Conservation (phyloP, 2,113 vertebrate species). For the Typhlomys cinereus region DNA sequence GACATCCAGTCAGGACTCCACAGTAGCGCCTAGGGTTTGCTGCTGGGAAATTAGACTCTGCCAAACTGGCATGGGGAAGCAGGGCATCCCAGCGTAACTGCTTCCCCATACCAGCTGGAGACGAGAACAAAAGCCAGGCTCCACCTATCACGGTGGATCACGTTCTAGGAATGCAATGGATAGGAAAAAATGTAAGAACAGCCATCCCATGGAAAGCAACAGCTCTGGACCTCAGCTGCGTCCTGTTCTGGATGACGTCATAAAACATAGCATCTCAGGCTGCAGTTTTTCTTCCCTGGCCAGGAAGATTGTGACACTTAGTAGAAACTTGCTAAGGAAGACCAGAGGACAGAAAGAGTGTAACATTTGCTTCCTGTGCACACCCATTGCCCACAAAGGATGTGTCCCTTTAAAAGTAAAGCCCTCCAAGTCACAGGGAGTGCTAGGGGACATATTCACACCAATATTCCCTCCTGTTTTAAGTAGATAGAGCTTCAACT, state of each 20-base stretch:
- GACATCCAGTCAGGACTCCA: background rate
- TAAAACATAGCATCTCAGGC: background rate
- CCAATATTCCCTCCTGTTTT: background rate
- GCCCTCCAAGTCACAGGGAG: background rate
- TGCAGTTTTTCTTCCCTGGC: background rate
- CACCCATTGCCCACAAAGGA: background rate
- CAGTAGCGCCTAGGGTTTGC: background rate
- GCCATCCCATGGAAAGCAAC: constrained; percentile 11
- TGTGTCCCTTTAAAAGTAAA: background rate
- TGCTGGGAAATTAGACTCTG: background rate
- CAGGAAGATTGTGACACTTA: background rate
- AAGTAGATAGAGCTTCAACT: background rate
- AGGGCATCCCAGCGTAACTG: background rate
- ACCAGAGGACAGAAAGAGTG: background rate
- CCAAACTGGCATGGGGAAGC: background rate
- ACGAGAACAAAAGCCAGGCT: background rate
- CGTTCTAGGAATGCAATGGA: background rate
- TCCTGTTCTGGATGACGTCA: background rate
- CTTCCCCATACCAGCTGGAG: background rate
- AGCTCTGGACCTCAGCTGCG: background rate
- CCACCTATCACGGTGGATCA: background rate
- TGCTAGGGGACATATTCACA: background rate
- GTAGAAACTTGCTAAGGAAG: background rate
- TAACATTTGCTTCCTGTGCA: background rate
- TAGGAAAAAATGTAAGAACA: background rate